phyloP scores from a whole-genome alignment of 2,888 invertebrate species.

The Plebejus argus region DNA sequence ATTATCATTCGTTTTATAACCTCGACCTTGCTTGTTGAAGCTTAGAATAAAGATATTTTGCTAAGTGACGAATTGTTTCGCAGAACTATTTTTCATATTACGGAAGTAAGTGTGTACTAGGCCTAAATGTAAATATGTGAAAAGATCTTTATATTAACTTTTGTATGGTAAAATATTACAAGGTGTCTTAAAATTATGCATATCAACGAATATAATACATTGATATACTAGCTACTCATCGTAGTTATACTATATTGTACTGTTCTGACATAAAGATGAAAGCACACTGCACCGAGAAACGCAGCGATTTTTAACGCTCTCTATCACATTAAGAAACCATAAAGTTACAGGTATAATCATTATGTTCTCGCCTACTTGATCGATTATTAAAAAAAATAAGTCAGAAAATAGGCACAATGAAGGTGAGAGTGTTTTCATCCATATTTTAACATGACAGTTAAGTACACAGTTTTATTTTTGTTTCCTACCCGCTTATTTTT shows the following conservation, averaged over 20 bases:
- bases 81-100: constrained; percentile 37
- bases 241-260: constrained; percentile 29
- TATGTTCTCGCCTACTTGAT: not conserved
- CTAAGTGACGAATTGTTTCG: constrained; percentile 25
- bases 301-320: not conserved
- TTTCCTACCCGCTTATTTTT: not conserved
- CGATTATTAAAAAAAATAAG: not conserved
- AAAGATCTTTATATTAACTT: constrained; percentile 53
- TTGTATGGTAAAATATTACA: constrained; percentile 71
- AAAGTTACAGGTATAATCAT: not conserved
- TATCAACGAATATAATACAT: constrained; percentile 64
- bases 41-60: constrained; percentile 38
- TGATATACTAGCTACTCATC: constrained; percentile 31
- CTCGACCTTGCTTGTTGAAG: constrained; percentile 31
- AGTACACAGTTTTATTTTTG: not conserved
- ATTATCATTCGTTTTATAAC: constrained; percentile 32
- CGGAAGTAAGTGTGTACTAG: constrained; percentile 43
- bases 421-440: not conserved
- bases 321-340: not conserved
- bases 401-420: not conserved
- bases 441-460: not conserved
- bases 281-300: constrained; percentile 8
- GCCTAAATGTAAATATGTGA: constrained; percentile 71
- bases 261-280: not conserved
- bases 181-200: constrained; percentile 80